Evolutionary conservation across 2,113 vertebrate genomes (phyloP).

Genomic region (Chloebia gouldiae): DNA sequence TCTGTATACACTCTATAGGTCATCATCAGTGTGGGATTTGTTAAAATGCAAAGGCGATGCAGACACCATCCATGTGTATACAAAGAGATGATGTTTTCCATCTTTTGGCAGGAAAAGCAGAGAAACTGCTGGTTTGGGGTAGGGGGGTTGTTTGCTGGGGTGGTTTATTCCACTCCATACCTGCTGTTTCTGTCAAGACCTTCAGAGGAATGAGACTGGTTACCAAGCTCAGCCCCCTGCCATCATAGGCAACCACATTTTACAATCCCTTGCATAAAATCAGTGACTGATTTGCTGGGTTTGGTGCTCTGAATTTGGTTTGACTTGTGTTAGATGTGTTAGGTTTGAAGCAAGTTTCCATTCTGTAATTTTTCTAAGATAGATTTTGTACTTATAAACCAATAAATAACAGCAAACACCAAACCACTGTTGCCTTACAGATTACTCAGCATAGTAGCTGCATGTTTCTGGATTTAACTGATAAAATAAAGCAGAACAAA

Average conservation of each 20-base stretch:
- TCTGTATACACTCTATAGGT: background rate
- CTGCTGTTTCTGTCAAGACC: background rate
- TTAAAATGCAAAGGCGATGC: background rate
- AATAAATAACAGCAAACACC: background rate
- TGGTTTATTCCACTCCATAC: background rate
- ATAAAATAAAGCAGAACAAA: background rate
- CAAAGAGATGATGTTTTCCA: background rate
- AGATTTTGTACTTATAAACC: background rate
- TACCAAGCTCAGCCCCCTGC: background rate
- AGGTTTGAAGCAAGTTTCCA: background rate
- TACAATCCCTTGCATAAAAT: background rate
- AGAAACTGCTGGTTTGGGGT: background rate
- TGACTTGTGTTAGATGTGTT: background rate
- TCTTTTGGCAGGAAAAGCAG: background rate
- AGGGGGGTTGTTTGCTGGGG: background rate
- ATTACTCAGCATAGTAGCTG: background rate
- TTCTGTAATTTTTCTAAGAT: background rate
- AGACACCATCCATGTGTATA: background rate
- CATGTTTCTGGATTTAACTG: background rate
- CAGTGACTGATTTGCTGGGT: background rate
- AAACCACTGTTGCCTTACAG: background rate
- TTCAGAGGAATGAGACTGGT: background rate
- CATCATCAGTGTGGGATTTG: background rate
- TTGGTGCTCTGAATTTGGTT: background rate
- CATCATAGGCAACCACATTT: background rate